Base-by-base conservation (phyloP, 64 coral and sea anemone species). In the Pocillopora verrucosa region DNA sequence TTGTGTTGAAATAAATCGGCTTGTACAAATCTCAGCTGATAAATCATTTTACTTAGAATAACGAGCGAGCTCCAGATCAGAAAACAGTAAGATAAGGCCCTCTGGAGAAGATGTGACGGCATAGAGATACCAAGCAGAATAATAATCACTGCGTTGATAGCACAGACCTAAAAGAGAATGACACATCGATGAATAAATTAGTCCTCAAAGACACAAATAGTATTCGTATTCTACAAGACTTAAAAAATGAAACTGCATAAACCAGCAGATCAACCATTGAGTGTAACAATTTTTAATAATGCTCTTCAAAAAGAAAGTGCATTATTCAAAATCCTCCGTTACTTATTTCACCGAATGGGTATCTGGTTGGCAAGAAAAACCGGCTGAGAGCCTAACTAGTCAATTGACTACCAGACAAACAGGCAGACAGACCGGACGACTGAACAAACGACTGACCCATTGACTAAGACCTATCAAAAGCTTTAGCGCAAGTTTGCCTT, bases 51-150 rank as follows among this genome's bases (percentile, higher is more conserved):
- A 58, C 93, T 94, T n/a, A 98, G 78, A 62, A 98, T 93, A 59
- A 98, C 96, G 2, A 98, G 59, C 13, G 96, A 98, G 61, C 96
- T 98, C 96, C 96, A 98, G 70, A 98, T 98, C 16, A 98, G 90
- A 70, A 98, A 98, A 86, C 96, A 98, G 65, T 98, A 98, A 1
- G 96, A 98, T 25, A 98, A 79, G 24, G 93, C 93, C 89, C 91
- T 87, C 62, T 98, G 96, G 73, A 98, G 83, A 73, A 98, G 72
- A 72, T 91, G 90, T 4, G 93, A 98, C 4, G 96, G 96, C 96
- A 98, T 98, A 1, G 96, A 92, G 12, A 98, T 95, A 35, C 90
- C 96, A 56, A 98, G 83, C 1, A 98, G 93, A 56, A 95, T 84
- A 61, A 98, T 98, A 10, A 98, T 98, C 5, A 98, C 80, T 59